Base-by-base conservation (phyloP, 2,888 invertebrate species). In the Tholera decimalis region DNA sequence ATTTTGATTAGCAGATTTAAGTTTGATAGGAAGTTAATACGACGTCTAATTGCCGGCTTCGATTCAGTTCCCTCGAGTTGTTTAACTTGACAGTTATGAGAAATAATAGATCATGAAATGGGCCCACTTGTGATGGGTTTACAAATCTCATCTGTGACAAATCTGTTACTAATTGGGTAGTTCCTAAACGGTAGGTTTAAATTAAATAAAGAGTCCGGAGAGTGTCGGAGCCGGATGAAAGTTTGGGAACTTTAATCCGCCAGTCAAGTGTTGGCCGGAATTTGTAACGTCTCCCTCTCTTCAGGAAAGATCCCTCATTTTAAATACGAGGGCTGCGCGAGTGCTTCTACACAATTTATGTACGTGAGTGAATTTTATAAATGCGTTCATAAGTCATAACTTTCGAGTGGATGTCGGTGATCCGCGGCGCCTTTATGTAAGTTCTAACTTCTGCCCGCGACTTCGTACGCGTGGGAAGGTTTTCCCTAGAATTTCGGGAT, bases 311-410 rank as follows among this genome's bases (percentile, higher is more conserved):
- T 65, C 59, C 47, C 55, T 66, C 63, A 56, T 69, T 66, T 72
- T 61, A 73, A 77, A 75, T 56, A 73, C 46, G 51, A 73, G 69
- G 56, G 60, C 46, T n/a, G 22, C 39, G 59, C 30, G 53, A 63
- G 49, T 53, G 78, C 55, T 61, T 55, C 56, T 61, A 64, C 70
- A 78, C 51, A 70, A 66, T 76, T 67, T 75, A 72, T 78, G 43
- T 75, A 75, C 79, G 75, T 71, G 81, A 81, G 81, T 72, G 64
- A 75, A 75, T 75, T 80, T 75, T 66, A 68, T 68, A 78, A 75
- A 73, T 68, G 72, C 56, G 60, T 71, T 69, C 66, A 46, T 62
- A 78, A 69, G 54, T 79, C 73, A 69, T 62, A 76, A 80, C 55
- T 75, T 76, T 57, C 43, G 57, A 71, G 57, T 53, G 73, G 63